Evolutionary conservation across 2,113 vertebrate genomes (phyloP).

Genomic region (Oreocharis arfaki): DNA sequence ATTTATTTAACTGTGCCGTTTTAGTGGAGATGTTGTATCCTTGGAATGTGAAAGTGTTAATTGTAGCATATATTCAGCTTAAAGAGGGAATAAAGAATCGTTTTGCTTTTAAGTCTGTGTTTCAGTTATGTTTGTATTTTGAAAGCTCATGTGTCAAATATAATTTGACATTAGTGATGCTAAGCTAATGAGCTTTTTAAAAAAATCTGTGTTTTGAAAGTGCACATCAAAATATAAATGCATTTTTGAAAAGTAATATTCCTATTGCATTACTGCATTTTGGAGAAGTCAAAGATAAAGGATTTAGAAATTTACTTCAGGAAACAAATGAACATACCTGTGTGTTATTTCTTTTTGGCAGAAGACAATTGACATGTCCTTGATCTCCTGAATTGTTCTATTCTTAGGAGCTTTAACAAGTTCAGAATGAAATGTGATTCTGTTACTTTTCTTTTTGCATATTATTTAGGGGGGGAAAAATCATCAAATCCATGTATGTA

Average conservation of each 20-base stretch:
- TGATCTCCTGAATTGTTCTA: neutral
- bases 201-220: constrained; percentile 1
- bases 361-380: constrained; percentile 21
- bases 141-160: neutral
- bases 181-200: neutral
- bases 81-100: neutral
- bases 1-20: neutral
- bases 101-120: constrained; percentile 35
- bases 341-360: constrained; percentile 44
- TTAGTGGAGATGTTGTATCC: neutral
- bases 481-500: neutral
- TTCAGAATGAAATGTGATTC: neutral
- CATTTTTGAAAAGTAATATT: neutral
- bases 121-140: constrained; percentile 15
- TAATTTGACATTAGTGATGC: neutral
- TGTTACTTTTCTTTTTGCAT: neutral
- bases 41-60: neutral
- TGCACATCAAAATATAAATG: neutral
- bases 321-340: neutral
- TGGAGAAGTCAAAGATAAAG: neutral
- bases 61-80: neutral
- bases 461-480: neutral
- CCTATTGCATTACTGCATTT: neutral
- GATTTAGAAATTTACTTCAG: neutral
- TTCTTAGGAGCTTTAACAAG: constrained; percentile 32